Evolutionary conservation across 2,888 invertebrate genomes (phyloP).

Genomic region (Leucoma salicis): DNA sequence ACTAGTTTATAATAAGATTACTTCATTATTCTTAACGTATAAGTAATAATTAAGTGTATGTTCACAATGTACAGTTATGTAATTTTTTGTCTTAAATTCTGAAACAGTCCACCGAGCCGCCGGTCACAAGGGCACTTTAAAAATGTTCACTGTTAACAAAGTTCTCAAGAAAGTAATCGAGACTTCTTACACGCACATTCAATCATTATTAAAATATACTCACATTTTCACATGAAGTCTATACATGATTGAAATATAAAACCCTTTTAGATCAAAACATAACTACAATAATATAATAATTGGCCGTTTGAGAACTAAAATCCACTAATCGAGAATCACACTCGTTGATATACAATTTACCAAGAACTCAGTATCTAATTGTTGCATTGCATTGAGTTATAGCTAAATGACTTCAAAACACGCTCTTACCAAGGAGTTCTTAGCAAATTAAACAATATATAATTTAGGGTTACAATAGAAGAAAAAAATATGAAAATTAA

Average conservation of each 20-base stretch:
- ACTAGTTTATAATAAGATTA: constrained; percentile 81
- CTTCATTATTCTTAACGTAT: constrained; percentile 69
- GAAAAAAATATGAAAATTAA: no score
- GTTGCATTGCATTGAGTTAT: no score
- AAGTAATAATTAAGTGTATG: constrained; percentile 76
- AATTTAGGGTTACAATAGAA: no score
- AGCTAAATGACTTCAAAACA: no score
- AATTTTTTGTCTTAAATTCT: constrained; percentile 70
- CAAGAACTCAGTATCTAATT: neutral
- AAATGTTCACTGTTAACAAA: constrained; percentile 52
- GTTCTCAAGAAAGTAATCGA: constrained; percentile 48
- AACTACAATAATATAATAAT: constrained; percentile 4
- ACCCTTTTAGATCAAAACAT: constrained; percentile 2
- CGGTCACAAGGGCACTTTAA: constrained; percentile 77
- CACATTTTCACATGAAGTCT: constrained; percentile 17
- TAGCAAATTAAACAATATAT: no score
- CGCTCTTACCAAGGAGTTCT: neutral
- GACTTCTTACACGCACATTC: constrained; percentile 44
- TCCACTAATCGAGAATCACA: constrained; percentile 1
- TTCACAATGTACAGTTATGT: constrained; percentile 81
- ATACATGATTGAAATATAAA: constrained; percentile 4
- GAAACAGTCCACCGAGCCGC: constrained; percentile 74
- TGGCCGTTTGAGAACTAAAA: constrained; percentile 12
- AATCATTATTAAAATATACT: constrained; percentile 40
- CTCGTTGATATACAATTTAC: neutral